phyloP scores from a whole-genome alignment of 2,888 invertebrate species.

The Sinelater perroti region DNA sequence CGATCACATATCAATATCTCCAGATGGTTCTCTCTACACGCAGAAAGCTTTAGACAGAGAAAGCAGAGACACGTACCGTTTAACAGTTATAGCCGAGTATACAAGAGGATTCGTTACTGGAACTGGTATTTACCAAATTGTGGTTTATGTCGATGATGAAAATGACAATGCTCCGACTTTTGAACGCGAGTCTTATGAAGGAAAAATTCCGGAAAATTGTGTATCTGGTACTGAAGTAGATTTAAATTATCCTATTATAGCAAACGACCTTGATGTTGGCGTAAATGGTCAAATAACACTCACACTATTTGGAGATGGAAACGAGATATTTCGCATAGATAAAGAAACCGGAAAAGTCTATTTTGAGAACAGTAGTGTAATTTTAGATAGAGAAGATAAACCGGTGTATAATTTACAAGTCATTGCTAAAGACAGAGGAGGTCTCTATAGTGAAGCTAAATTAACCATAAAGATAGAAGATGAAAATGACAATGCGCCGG shows the following conservation, averaged over 20 bases:
- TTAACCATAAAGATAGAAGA: slow-evolving; percentile 77
- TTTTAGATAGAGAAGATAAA: slow-evolving; percentile 79
- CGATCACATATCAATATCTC: slow-evolving; percentile 79
- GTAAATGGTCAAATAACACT: slow-evolving; percentile 75
- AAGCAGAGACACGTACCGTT: slow-evolving; percentile 73
- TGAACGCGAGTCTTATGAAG: slow-evolving; percentile 75
- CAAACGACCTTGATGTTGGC: slow-evolving; percentile 76
- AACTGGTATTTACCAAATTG: slow-evolving; percentile 82
- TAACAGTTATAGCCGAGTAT: slow-evolving; percentile 83
- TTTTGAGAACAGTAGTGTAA: slow-evolving; percentile 59
- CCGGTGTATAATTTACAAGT: slow-evolving; percentile 73
- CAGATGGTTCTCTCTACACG: slow-evolving; percentile 82
- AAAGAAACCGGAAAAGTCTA: slow-evolving; percentile 71
- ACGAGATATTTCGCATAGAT: slow-evolving; percentile 76
- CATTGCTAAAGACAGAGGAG: slow-evolving; percentile 80
- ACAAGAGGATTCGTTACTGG: slow-evolving; percentile 71
- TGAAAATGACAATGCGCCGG: slow-evolving; percentile 83
- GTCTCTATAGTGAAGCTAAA: slow-evolving; percentile 77
- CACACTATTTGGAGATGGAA: slow-evolving; percentile 77
- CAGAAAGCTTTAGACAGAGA: slow-evolving; percentile 81
- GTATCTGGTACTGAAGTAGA: slow-evolving; percentile 73
- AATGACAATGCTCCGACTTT: slow-evolving; percentile 89
- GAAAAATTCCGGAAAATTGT: slow-evolving; percentile 81
- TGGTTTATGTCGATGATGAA: slow-evolving; percentile 82
- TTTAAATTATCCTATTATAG: slow-evolving; percentile 73